Base-by-base conservation (phyloP, 2,113 vertebrate genomes). In the Sapayoa aenigma region DNA sequence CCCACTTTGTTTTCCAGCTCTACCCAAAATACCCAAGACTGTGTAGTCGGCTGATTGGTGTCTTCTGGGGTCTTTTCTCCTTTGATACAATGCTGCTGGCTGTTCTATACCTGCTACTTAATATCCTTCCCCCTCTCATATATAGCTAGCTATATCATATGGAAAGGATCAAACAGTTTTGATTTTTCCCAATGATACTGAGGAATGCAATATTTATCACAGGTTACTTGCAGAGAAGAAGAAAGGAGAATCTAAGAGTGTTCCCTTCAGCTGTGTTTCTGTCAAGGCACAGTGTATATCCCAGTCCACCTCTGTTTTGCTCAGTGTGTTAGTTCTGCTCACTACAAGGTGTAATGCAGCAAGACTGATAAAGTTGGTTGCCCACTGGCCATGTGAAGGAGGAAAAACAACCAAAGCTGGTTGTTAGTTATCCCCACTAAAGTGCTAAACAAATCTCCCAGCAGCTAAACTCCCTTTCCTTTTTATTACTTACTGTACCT, bases 131-230 rank as follows among this genome's bases (percentile, higher is more conserved):
- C 82, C 46, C 58, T 63, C 84, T 76, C 90, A 50, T 41, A 94
- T 85, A 95, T 31, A 96, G 92, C 87, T 97, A 97, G 94, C 97
- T 97, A 92, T 97, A 97, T 96, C 96, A 87, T 96, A 96, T 95
- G 90, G 95, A 96, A 98, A 97, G 96, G 96, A 98, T 98, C 98
- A 97, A 98, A 98, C 97, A 96, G 95, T 96, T 96, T 94, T 90
- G 79, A 91, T 93, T 96, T 95, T 96, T 80, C 97, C 97, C 97
- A 95, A 60, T 96, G 97, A 97, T 97, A 97, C 91, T 71, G 89
- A 97, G 97, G 96, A 97, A 98, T 98, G 97, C 96, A 98, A 98
- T 98, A 98, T 98, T 98, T 98, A 98, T 98, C 97, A 98, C 97
- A 98, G 97, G 96, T 97, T 98, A 97, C 96, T 96, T 12, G 1